These are phyloP conservation scores for Nerophis lumbriciformis DNA, from an alignment of 2,113 vertebrate genomes.

Conservation along the genomic window DNA sequence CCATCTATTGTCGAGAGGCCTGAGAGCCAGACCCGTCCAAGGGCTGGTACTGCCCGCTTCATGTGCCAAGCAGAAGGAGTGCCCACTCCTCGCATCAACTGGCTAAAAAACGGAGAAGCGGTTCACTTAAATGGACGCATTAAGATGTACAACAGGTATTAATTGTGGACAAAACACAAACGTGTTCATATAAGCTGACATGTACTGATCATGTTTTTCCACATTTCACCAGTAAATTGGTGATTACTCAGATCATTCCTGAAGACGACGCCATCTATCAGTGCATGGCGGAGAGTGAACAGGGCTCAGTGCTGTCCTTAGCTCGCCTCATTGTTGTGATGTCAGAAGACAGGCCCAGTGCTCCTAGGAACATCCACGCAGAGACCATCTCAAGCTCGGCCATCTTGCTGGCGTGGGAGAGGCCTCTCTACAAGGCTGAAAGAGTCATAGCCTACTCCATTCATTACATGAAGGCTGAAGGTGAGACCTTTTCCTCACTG, in stretches of 20 bases:
- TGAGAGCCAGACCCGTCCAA: conserved; percentile 91
- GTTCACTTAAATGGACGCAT: conserved; percentile 94
- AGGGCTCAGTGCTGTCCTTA: conserved; percentile 82
- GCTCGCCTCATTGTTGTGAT: conserved; percentile 92
- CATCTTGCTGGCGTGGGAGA: conserved; percentile 94
- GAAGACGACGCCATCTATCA: conserved; percentile 97
- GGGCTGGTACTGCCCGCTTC: conserved; percentile 93
- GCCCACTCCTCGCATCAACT: conserved; percentile 83
- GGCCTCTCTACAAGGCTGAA: conserved; percentile 89
- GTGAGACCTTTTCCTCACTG: conserved; percentile 58
- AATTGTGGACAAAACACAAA: neutral
- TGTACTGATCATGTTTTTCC: conserved; percentile 4
- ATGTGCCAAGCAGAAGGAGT: conserved; percentile 90
- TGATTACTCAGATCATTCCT: conserved; percentile 97
- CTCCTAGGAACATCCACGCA: conserved; percentile 85
- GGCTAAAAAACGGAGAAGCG: conserved; percentile 91
- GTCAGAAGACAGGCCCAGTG: conserved; percentile 94
- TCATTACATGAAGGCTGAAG: conserved; percentile 98
- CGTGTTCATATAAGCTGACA: neutral
- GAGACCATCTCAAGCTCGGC: conserved; percentile 97
- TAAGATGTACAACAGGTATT: conserved; percentile 95
- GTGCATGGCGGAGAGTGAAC: conserved; percentile 89
- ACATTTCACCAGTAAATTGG: conserved; percentile 81
- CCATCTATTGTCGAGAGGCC: conserved; percentile 89
- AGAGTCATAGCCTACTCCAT: conserved; percentile 98